Base-by-base conservation (phyloP, 2,113 vertebrate genomes). In the Neodontobutis hainanensis region DNA sequence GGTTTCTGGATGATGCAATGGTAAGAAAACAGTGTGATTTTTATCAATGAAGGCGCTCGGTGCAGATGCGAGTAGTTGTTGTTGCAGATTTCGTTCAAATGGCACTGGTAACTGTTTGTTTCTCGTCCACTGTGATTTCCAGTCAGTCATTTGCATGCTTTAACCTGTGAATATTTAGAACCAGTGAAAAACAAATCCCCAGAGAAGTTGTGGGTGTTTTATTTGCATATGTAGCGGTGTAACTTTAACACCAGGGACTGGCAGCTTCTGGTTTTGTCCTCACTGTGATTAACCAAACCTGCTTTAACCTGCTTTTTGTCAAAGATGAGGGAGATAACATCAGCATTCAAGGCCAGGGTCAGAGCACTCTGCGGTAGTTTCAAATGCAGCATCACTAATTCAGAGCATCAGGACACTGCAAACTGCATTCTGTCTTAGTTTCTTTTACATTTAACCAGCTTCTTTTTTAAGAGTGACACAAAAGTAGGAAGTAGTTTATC, bases 1-100 rank as follows among this genome's bases (percentile, higher is more conserved):
- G 27, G 11, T 8, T 5, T 43, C 56, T 48, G 45, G 69, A 72
- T 65, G 64, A 75, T 77, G 78, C 64, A 79, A 73, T 56, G 61
- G 60, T 44, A 48, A 48, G 65, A 53, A 66, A 65, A 51, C 36
- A 47, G 16, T 6, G 12, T 5, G 34, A 48, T 47, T 55, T 55
- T 55, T 55, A 55, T 55, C 52, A 55, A 55, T 55, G 52, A 36
- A 55, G 19, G 19, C 19, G 19, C 19, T 27, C n/a, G 52, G 11
- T n/a, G 52, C 52, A 36, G n/a, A 34, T 12, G 34, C n/a, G 6
- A 55, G 34, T 14, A 1, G 38, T 40, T 40, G 38, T 8, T 40
- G 38, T 8, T 6, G 38, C 38, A 27, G 19, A 27, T 27, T 27
- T 27, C 19, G 19, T 27, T 27, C 3, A 27, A 27, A 27, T 27